Conservation (phyloP, 2,888 invertebrate species). For the Lycocerus yunnanus region DNA sequence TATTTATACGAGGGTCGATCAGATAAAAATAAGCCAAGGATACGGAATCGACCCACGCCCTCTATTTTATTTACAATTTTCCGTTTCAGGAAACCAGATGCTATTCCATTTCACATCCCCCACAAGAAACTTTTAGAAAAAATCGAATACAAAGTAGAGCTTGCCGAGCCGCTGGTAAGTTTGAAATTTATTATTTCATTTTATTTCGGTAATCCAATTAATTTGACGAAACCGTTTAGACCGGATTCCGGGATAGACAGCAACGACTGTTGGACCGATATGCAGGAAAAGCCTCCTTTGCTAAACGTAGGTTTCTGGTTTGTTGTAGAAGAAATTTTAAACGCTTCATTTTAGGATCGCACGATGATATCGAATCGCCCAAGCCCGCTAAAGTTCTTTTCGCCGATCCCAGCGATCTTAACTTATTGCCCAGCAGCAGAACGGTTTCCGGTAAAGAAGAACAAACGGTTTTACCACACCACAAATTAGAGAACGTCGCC, state of each 20-base stretch:
- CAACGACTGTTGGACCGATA: slow-evolving; percentile 34
- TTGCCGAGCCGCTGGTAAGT: slow-evolving; percentile 65
- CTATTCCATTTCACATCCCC: slow-evolving; percentile 41
- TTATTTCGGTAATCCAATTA: slow-evolving; percentile 27
- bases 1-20: background rate
- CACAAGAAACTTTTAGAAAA: slow-evolving; percentile 66
- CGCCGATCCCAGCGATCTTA: background rate
- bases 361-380: background rate
- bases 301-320: background rate
- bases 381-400: background rate
- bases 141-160: slow-evolving; percentile 62
- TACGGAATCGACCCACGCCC: background rate
- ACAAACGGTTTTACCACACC: slow-evolving; percentile 42
- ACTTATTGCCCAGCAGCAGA: background rate
- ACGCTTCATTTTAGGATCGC: background rate
- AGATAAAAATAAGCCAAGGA: background rate
- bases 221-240: slow-evolving; percentile 50
- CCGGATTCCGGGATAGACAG: slow-evolving; percentile 60
- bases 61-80: background rate
- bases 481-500: slow-evolving; percentile 46
- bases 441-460: background rate
- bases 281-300: background rate
- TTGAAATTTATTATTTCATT: background rate
- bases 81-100: slow-evolving; percentile 19
- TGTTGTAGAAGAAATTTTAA: background rate